Evolutionary conservation across 2,113 vertebrate species (phyloP), one percentile per base, ranked within the genome.

Genomic region (Probosciger aterrimus): DNA sequence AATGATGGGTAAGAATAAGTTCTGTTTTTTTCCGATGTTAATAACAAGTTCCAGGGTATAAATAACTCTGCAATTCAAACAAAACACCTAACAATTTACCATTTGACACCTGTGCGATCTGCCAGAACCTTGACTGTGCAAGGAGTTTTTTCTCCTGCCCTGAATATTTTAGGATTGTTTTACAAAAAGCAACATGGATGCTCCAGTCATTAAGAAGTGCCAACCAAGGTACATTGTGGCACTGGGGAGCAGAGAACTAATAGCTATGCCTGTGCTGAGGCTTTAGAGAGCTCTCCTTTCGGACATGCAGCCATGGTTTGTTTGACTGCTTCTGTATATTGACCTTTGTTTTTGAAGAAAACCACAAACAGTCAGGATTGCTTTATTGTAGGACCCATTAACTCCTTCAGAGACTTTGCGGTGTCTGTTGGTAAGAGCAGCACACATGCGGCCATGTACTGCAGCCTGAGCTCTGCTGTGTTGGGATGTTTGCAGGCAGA

Each of bases 51-150:
- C 67, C 88, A 80, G 53, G 65, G 52, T 93, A 88, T 92, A 97
- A 95, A 85, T 90, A 94, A 95, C 87, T 93, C 92, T 92, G 69
- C 93, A 95, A 97, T 97, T 96, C 93, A 93, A 96, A 84, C 63
- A 90, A 82, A 95, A 93, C 17, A 8, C 79, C 67, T 82, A 81
- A 89, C 4, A 4, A 95, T 97, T 96, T 94, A 92, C 87, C 88
- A 88, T 94, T 96, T 81, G 64, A 97, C 94, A 82, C 86, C 60
- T 83, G 64, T 77, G 82, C 76, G n/a, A 67, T 62, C 82, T 94
- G 82, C 60, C 0, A 13, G 43, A 90, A 49, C 68, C 62, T 75
- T 46, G 47, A 14, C 64, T 60, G 47, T 31, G 33, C 81, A 79
- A 75, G 52, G 59, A 76, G 50, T 80, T 88, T 74, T 78, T 88